Evolutionary conservation across 2,113 vertebrate genomes (phyloP).

Genomic region (Rhinichthys klamathensis): DNA sequence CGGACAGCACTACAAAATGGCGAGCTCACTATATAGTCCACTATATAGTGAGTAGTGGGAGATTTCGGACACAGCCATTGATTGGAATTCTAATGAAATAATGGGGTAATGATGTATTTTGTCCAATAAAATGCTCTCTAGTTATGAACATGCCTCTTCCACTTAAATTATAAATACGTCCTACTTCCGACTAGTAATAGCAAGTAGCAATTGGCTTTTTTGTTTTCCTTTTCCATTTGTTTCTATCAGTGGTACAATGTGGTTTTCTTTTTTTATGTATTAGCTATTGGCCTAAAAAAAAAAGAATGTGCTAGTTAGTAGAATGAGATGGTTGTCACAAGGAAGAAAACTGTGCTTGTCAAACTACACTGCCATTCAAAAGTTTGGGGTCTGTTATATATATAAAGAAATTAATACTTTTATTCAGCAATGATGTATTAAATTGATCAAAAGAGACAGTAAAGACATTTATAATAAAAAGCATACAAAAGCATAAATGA

Average conservation of each 20-base stretch:
- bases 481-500: no score
- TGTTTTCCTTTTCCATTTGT: neutral
- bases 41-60: no score
- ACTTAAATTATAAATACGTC: neutral
- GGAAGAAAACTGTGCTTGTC: no score
- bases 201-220: neutral
- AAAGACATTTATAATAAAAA: no score
- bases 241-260: neutral
- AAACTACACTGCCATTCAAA: neutral
- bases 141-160: neutral
- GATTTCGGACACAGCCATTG: no score
- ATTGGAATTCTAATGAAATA: neutral
- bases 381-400: no score
- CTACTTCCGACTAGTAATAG: neutral
- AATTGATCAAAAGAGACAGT: no score
- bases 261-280: neutral
- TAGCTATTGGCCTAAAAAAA: neutral
- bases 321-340: no score
- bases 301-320: neutral
- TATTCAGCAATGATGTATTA: no score
- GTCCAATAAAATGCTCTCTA: neutral
- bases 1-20: no score
- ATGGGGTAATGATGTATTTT: neutral
- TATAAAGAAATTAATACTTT: no score
- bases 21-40: no score